A percentile compares a stretch with the other conserved stretches of the same genome.
These are phyloP conservation scores for Cyanocitta stelleri DNA, from an alignment of 2,113 vertebrate species.

Conservation along the genomic window DNA sequence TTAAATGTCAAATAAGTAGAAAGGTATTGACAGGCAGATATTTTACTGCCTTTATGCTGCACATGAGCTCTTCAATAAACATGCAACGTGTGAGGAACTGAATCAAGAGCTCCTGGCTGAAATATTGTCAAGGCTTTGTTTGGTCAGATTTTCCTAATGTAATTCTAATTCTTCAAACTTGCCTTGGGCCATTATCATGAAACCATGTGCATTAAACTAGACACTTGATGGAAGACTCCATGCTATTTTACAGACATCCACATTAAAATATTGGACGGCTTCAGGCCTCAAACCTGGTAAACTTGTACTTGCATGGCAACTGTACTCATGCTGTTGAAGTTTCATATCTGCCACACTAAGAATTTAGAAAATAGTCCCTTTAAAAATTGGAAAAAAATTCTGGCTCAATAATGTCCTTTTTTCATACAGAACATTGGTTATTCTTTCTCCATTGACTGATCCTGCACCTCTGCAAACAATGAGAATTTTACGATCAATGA, in stretches of 20 bases:
- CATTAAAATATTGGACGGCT: background rate
- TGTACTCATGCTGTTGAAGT: background rate
- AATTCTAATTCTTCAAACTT: background rate
- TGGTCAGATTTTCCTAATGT: slow-evolving; percentile 4
- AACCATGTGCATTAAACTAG: background rate
- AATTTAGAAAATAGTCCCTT: background rate
- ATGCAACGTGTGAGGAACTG: background rate
- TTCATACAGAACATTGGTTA: background rate
- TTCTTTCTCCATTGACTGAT: background rate
- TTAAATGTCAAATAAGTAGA: slow-evolving; percentile 56
- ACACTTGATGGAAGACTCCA: background rate
- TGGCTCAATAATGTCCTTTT: background rate
- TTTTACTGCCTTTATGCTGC: background rate
- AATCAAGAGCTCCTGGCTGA: background rate
- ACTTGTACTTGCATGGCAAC: background rate
- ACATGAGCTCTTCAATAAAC: slow-evolving; percentile 7
- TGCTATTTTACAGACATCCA: background rate
- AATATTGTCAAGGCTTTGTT: background rate
- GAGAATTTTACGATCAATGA: background rate
- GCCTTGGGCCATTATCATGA: background rate
- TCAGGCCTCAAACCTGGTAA: background rate
- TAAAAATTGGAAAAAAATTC: background rate
- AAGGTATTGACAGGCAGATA: slow-evolving; percentile 23
- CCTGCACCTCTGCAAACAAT: background rate
- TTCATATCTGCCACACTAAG: background rate